phyloP scores from a whole-genome alignment of 1,140 invertebrate genomes.

The Stenopsyche tienmushanensis region DNA sequence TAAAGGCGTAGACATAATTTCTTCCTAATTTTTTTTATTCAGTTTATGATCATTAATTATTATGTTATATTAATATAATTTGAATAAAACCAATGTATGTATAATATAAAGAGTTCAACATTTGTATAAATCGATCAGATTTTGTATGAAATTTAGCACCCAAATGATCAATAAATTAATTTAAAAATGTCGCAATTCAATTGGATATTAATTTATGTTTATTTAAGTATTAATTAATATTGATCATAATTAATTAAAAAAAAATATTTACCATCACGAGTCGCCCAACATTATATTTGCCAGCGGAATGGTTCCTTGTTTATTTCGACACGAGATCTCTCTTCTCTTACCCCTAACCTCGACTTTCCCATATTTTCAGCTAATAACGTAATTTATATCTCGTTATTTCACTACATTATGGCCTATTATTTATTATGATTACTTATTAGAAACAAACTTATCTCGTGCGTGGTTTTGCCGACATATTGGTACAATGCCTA shows the following conservation, averaged over 20 bases:
- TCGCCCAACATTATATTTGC: no score
- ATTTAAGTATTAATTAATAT: no score
- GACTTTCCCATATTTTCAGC: conserved; percentile 37
- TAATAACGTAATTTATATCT: conserved; percentile 42
- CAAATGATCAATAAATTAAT: no score
- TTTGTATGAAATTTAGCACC: no score
- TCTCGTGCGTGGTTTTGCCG: conserved; percentile 8
- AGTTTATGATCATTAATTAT: no score
- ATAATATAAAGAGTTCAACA: no score
- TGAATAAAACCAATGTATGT: no score
- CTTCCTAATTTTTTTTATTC: not conserved
- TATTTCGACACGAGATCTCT: conserved; percentile 27
- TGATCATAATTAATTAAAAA: no score
- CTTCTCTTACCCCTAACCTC: conserved; percentile 18
- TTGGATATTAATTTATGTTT: no score
- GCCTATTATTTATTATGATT: conserved; percentile 41
- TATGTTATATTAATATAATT: no score
- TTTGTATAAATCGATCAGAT: no score
- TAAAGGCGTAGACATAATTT: not conserved
- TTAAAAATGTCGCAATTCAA: no score
- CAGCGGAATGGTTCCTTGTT: conserved; percentile 19
- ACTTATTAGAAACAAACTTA: conserved; percentile 38
- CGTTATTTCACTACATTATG: conserved; percentile 40
- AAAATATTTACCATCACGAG: not conserved
- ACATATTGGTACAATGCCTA: conserved; percentile 15